phyloP scores from a whole-genome alignment of 2,888 invertebrate genomes.

The Pachliopta kotzebuea region DNA sequence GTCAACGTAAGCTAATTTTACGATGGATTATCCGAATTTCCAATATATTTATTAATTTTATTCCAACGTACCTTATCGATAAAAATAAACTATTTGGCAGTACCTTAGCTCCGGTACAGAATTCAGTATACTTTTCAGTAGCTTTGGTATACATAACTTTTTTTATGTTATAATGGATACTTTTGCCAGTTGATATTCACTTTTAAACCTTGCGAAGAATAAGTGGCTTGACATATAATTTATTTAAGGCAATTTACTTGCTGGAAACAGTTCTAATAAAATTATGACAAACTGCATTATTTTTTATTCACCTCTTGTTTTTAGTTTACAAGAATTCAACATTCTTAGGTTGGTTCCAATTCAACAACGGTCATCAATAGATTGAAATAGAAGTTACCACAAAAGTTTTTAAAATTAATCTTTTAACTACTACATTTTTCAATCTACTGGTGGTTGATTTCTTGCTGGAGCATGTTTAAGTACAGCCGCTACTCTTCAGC shows the following conservation, averaged over 20 bases:
- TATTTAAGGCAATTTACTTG: conserved; percentile 46
- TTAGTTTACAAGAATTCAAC: background rate
- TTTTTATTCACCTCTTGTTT: conserved; percentile 6
- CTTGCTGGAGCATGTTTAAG: too few species aligned
- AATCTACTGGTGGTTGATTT: too few species aligned
- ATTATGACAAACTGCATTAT: conserved; percentile 44
- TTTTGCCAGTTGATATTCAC: background rate
- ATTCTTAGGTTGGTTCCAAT: too few species aligned
- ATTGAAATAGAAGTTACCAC: too few species aligned
- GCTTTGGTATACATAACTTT: background rate
- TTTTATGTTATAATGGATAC: background rate
- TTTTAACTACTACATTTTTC: too few species aligned
- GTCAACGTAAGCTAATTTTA: conserved; percentile 9
- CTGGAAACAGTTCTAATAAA: conserved; percentile 49
- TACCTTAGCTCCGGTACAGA: background rate
- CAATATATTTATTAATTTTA: conserved; percentile 23
- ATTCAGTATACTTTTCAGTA: background rate
- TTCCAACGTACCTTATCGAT: background rate
- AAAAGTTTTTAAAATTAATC: too few species aligned
- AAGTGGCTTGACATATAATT: conserved; percentile 51
- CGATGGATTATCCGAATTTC: conserved; percentile 1
- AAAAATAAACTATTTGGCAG: background rate
- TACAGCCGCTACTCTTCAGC: too few species aligned
- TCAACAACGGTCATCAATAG: too few species aligned
- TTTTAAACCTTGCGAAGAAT: conserved; percentile 51